A percentile compares a stretch with the other conserved stretches of the same genome.
Conservation (phyloP, 2,888 invertebrate genomes). For the Eulithis prunata region DNA sequence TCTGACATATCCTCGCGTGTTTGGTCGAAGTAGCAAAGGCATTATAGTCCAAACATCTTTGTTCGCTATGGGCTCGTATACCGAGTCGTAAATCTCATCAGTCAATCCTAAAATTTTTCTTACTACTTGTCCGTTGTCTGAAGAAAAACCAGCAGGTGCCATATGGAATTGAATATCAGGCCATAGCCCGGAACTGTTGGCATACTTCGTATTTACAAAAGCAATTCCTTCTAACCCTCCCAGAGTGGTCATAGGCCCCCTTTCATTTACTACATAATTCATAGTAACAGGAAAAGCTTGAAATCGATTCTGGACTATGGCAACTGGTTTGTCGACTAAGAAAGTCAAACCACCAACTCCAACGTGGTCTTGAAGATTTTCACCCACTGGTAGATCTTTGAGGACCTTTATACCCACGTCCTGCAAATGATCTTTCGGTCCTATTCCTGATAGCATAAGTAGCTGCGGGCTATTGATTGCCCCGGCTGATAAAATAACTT, state of each 20-base stretch:
- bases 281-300: slow-evolving; percentile 91
- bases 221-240: slow-evolving; percentile 95
- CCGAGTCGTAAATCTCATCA: slow-evolving; percentile 91
- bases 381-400: slow-evolving; percentile 90
- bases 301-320: slow-evolving; percentile 91
- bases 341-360: slow-evolving; percentile 93
- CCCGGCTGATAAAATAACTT: slow-evolving; percentile 95
- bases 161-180: slow-evolving; percentile 97
- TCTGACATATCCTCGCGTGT: slow-evolving; percentile 90
- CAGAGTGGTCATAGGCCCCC: slow-evolving; percentile 93
- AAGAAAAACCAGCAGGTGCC: slow-evolving; percentile 94
- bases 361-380: slow-evolving; percentile 95
- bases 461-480: slow-evolving; percentile 96
- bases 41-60: slow-evolving; percentile 93
- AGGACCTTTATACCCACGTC: slow-evolving; percentile 89
- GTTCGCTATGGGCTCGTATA: slow-evolving; percentile 92
- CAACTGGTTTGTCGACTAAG: slow-evolving; percentile 91
- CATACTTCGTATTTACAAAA: slow-evolving; percentile 93
- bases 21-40: slow-evolving; percentile 92
- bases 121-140: slow-evolving; percentile 90
- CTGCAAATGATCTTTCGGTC: slow-evolving; percentile 88
- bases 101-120: slow-evolving; percentile 91
- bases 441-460: slow-evolving; percentile 95
- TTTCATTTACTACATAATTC: slow-evolving; percentile 90
- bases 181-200: slow-evolving; percentile 90